phyloP scores from a whole-genome alignment of 2,797 vertebrate genomes.

The Smutsia gigantea region DNA sequence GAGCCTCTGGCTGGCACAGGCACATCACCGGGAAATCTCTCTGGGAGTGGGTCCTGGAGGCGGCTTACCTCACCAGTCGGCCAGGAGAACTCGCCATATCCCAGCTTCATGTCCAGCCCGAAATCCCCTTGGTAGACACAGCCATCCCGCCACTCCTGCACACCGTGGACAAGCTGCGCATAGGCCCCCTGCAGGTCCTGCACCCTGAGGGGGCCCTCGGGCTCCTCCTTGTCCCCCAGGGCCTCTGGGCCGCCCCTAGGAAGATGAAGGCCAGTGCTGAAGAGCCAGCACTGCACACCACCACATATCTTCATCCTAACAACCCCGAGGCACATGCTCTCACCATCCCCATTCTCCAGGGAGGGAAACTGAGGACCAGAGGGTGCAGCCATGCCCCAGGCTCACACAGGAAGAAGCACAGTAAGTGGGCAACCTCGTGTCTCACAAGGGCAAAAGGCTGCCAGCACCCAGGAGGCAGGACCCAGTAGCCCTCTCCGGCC shows the following conservation, averaged over 20 bases:
- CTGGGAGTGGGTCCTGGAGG: fast-evolving
- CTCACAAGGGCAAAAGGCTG: neutral
- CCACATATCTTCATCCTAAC: neutral
- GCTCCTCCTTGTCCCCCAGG: neutral
- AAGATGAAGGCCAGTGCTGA: neutral
- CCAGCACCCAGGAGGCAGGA: neutral
- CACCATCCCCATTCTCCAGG: neutral
- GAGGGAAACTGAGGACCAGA: neutral
- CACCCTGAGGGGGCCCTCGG: fast-evolving
- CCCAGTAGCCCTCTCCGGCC: neutral
- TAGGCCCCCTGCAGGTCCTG: constrained; percentile 49
- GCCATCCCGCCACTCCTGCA: constrained; percentile 89
- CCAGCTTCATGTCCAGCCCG: constrained; percentile 88
- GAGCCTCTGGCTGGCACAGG: neutral
- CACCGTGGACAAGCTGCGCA: constrained; percentile 39
- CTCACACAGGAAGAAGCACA: neutral
- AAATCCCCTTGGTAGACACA: constrained; percentile 89
- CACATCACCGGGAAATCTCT: neutral
- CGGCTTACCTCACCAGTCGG: constrained; percentile 86
- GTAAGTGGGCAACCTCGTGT: neutral
- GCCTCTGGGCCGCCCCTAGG: neutral
- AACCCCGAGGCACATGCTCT: fast-evolving
- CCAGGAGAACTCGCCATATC: constrained; percentile 87
- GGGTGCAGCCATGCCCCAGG: fast-evolving
- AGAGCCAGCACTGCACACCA: fast-evolving